phyloP scores from a whole-genome alignment of 2,113 vertebrate genomes.

The Leptobrachium ailaonicum region DNA sequence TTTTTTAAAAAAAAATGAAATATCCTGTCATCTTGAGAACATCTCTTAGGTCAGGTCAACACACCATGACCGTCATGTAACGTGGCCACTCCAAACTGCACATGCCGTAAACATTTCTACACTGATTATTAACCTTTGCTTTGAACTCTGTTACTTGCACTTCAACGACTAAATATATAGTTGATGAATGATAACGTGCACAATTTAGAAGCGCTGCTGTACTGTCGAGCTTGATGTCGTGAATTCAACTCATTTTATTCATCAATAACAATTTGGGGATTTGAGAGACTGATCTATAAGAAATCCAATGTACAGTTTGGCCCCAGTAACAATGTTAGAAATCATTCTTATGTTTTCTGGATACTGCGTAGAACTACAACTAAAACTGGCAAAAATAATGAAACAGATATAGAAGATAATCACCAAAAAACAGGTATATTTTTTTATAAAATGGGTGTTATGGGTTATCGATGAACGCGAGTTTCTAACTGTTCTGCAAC shows the following conservation, averaged over 20 bases:
- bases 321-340: too few relatives aligned
- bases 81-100: conserved; percentile 37
- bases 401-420: too few relatives aligned
- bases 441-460: too few relatives aligned
- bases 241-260: background rate
- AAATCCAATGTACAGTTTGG: too few relatives aligned
- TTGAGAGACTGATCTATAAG: too few relatives aligned
- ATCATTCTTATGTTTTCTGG: too few relatives aligned
- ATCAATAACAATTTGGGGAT: background rate
- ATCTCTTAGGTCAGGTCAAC: conserved; percentile 59
- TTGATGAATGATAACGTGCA: background rate
- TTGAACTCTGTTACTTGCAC: background rate
- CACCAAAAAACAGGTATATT: too few relatives aligned
- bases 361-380: too few relatives aligned
- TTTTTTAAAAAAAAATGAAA: conserved; percentile 43
- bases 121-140: background rate
- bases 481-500: too few relatives aligned
- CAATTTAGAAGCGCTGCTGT: background rate
- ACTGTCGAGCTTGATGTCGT: background rate
- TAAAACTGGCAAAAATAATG: too few relatives aligned
- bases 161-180: background rate
- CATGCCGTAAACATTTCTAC: conserved; percentile 25
- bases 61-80: conserved; percentile 50
- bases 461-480: too few relatives aligned
- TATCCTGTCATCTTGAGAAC: conserved; percentile 60